These are phyloP conservation scores for Cantharis nigra DNA, from an alignment of 2,888 invertebrate genomes.

Conservation along the genomic window DNA sequence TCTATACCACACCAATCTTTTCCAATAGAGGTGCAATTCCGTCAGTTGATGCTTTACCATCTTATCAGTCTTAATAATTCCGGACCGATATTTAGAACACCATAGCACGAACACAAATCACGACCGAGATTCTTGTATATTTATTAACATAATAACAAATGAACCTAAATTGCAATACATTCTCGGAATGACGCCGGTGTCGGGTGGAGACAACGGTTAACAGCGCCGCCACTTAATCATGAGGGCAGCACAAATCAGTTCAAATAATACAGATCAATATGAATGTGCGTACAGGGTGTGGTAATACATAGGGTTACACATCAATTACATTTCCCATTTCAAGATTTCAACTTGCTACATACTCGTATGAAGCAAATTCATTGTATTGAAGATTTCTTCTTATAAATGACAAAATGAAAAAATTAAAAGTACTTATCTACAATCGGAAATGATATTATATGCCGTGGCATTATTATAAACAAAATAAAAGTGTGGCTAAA, in stretches of 20 bases:
- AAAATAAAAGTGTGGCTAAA: no score
- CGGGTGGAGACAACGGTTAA: conserved; percentile 50
- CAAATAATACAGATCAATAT: conserved; percentile 50
- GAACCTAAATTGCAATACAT: conserved; percentile 21
- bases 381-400: not conserved
- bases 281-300: conserved; percentile 58
- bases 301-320: conserved; percentile 46
- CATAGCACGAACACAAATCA: conserved; percentile 19
- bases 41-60: not conserved
- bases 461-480: no score
- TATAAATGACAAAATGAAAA: no score
- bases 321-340: conserved; percentile 24
- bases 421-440: no score
- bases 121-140: conserved; percentile 10
- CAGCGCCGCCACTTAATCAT: conserved; percentile 56
- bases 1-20: conserved; percentile 24
- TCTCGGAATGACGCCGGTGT: conserved; percentile 47
- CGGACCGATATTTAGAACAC: conserved; percentile 15
- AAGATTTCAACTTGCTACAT: not conserved
- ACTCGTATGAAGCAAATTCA: not conserved
- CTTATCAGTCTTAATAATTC: not conserved
- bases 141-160: conserved; percentile 21
- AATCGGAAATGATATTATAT: not conserved
- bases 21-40: not conserved
- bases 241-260: conserved; percentile 54